phyloP scores from a whole-genome alignment of 1,140 invertebrate species.

The Fopius arisanus region DNA sequence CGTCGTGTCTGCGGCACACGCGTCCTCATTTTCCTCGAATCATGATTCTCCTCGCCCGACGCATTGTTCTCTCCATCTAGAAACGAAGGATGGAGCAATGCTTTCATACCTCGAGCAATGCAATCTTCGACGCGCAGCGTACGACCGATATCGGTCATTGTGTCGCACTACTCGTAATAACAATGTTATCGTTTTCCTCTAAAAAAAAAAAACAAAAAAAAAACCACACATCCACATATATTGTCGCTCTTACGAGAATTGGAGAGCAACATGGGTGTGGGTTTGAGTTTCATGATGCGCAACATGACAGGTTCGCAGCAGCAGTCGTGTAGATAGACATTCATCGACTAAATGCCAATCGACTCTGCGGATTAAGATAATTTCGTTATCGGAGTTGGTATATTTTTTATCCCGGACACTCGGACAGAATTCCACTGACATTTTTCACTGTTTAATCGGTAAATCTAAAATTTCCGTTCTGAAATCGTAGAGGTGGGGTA shows the following conservation, averaged over 20 bases:
- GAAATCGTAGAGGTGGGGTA: not conserved
- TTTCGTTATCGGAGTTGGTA: conserved; percentile 42
- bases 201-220: not conserved
- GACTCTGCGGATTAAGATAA: conserved; percentile 51
- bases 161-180: conserved; percentile 24
- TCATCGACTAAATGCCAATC: conserved; percentile 52
- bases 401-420: not conserved
- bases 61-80: conserved; percentile 4
- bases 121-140: conserved; percentile 25
- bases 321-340: not conserved
- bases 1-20: not conserved
- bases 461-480: not conserved
- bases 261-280: not conserved
- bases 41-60: not conserved
- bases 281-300: not conserved
- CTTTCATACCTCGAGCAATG: conserved; percentile 29
- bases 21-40: conserved; percentile 11
- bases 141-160: conserved; percentile 32
- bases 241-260: not conserved
- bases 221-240: not conserved
- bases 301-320: not conserved
- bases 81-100: conserved; percentile 3
- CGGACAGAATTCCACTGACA: not conserved
- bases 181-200: conserved; percentile 25
- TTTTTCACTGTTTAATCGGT: not conserved